Base-by-base conservation (phyloP, 2,113 vertebrate genomes). In the Arenaria interpres region DNA sequence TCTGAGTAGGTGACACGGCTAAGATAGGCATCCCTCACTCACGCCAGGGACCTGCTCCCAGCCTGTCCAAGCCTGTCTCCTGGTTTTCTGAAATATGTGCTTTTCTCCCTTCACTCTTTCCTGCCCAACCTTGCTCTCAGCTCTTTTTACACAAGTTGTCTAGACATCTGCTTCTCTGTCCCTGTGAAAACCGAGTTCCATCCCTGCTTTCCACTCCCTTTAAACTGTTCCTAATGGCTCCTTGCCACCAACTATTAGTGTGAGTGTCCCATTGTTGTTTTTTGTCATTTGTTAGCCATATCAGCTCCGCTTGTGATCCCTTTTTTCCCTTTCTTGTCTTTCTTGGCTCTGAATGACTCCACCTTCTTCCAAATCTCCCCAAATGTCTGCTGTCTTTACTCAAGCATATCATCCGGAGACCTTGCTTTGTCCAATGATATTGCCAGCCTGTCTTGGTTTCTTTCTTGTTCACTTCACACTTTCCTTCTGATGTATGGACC, bases 31-130 rank as follows among this genome's bases (percentile, higher is more conserved):
- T 59, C 24, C 14, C 35, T 46, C 7, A 0, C 33, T 28, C 1
- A 0, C 46, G 33, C 37, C 10, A 18, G 54, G 28, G 30, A 18
- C 27, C 21, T 0, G 0, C 9, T 60, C 77, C 63, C 9, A 33
- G 54, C 35, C 59, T 62, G n/a, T 60, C 77, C 63, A 8, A 33
- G 54, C 35, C 59, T 62, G 32, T 24, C 78, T 62, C 50, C 67
- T 37, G 77, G 5, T 57, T 85, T 76, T 48, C 57, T 71, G 73
- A 64, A 67, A 56, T 60, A 14, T 0, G 2, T 10, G 3, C 23
- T 81, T 76, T 37, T 23, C 23, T 67, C 12, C 46, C 30, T 91
- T 86, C 33, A 2, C 21, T 66, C 35, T 15, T 50, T 57, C 48
- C 33, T 88, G 35, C 57, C 82, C 71, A 64, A 11, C 25, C 51